phyloP scores from a whole-genome alignment of 2,113 vertebrate genomes.

The Vidua chalybeata region DNA sequence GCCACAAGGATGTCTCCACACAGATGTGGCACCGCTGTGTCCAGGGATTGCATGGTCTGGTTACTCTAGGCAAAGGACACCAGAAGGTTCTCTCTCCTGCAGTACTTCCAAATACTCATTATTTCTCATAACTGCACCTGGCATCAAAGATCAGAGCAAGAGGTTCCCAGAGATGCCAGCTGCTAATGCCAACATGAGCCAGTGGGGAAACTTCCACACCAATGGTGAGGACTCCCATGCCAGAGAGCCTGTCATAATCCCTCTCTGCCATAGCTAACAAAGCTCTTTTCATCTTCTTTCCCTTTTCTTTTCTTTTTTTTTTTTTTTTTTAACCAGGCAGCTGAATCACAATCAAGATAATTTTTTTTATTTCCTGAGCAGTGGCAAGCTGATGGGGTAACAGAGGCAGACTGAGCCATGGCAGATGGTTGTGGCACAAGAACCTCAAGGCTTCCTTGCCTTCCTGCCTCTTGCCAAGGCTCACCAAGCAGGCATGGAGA shows the following conservation, averaged over 20 bases:
- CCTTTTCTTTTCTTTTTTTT: neutral
- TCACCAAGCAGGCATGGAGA: neutral
- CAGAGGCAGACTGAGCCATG: neutral
- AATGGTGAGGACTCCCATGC: neutral
- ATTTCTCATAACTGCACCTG: neutral
- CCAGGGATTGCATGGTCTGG: fast-evolving
- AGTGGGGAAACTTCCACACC: neutral
- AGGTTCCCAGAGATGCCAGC: neutral
- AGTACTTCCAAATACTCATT: neutral
- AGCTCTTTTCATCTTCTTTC: neutral
- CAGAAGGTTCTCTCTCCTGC: neutral
- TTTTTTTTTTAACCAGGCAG: neutral
- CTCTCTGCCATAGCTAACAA: neutral
- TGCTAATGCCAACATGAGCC: neutral
- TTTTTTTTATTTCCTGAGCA: neutral
- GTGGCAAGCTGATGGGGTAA: neutral
- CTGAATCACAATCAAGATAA: neutral
- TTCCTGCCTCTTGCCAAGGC: neutral
- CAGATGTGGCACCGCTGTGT: neutral
- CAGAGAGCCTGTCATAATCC: neutral
- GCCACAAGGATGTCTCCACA: neutral
- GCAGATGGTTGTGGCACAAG: neutral
- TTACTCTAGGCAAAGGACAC: neutral
- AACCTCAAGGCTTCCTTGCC: neutral
- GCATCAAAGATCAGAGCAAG: neutral